A percentile compares a stretch with the other conserved stretches of the same genome.
phyloP scores from a whole-genome alignment of 2,797 vertebrate genomes.

The Nothura maculosa region DNA sequence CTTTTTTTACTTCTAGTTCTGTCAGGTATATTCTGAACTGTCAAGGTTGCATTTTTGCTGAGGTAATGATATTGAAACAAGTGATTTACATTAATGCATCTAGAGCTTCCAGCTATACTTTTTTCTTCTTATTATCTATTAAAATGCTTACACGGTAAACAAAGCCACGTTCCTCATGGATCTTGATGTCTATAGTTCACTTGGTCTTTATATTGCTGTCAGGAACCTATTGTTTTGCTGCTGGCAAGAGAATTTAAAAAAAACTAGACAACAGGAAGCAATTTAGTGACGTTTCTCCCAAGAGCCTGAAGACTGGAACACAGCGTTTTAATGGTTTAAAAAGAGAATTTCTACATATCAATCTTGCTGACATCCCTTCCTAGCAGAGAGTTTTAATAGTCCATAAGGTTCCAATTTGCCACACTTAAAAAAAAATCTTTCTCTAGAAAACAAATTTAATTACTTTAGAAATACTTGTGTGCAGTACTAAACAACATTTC shows the following conservation, averaged over 20 bases:
- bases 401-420: constrained; percentile 75
- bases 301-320: constrained; percentile 63
- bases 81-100: neutral
- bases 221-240: neutral
- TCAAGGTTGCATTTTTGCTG: neutral
- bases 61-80: neutral
- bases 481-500: constrained; percentile 18
- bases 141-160: constrained; percentile 57
- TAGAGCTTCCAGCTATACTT: neutral
- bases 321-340: constrained; percentile 59
- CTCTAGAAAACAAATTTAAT: constrained; percentile 28
- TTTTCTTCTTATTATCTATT: constrained; percentile 20
- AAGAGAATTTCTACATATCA: constrained; percentile 70
- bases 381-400: constrained; percentile 49
- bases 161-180: constrained; percentile 8
- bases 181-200: neutral
- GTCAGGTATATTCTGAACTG: neutral
- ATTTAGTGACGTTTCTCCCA: constrained; percentile 55
- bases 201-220: constrained; percentile 5
- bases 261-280: constrained; percentile 64
- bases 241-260: constrained; percentile 36
- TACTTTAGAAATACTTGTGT: constrained; percentile 49
- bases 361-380: constrained; percentile 73
- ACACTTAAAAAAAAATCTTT: neutral
- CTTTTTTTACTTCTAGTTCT: neutral